Percentiles rank a stretch among this genome's conserved stretches.
Conservation (phyloP, 2,888 invertebrate species). For the Lordiphosa andalusiaca region DNA sequence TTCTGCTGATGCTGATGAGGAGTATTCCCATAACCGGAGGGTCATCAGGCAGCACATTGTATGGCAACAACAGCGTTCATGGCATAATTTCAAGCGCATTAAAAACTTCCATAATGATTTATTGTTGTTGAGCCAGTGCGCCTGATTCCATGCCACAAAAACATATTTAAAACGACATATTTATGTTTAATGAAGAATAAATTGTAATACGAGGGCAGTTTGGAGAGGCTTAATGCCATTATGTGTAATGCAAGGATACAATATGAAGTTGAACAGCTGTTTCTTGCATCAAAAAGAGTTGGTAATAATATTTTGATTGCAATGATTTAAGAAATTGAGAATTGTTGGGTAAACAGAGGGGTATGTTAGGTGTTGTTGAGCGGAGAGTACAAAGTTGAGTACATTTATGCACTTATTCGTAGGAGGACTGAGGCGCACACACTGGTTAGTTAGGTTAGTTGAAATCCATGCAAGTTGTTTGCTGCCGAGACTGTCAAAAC, state of each 20-base stretch:
- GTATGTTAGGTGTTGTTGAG: too few species aligned
- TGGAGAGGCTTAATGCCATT: slow-evolving; percentile 35
- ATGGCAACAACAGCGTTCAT: slow-evolving; percentile 33
- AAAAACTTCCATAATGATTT: slow-evolving; percentile 64
- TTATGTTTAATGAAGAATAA: slow-evolving; percentile 57
- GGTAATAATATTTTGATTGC: neutral
- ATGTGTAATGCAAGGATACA: slow-evolving; percentile 24
- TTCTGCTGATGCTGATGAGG: slow-evolving; percentile 16
- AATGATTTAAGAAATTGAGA: too few species aligned
- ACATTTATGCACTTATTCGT: too few species aligned
- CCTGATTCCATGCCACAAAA: slow-evolving; percentile 37
- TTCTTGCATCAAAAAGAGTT: slow-evolving; percentile 18
- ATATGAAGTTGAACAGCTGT: slow-evolving; percentile 18
- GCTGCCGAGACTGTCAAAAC: too few species aligned
- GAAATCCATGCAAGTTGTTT: too few species aligned
- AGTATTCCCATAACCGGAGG: too few species aligned
- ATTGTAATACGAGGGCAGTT: slow-evolving; percentile 16
- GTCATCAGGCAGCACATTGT: slow-evolving; percentile 25
- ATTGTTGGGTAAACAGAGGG: too few species aligned
- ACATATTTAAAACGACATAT: slow-evolving; percentile 61
- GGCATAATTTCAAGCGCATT: slow-evolving; percentile 66
- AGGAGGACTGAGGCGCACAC: too few species aligned
- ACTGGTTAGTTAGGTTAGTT: too few species aligned
- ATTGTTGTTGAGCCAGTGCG: slow-evolving; percentile 42
- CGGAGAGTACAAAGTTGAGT: too few species aligned